phyloP scores from a whole-genome alignment of 2,888 invertebrate genomes.

The Melanargia galathea region DNA sequence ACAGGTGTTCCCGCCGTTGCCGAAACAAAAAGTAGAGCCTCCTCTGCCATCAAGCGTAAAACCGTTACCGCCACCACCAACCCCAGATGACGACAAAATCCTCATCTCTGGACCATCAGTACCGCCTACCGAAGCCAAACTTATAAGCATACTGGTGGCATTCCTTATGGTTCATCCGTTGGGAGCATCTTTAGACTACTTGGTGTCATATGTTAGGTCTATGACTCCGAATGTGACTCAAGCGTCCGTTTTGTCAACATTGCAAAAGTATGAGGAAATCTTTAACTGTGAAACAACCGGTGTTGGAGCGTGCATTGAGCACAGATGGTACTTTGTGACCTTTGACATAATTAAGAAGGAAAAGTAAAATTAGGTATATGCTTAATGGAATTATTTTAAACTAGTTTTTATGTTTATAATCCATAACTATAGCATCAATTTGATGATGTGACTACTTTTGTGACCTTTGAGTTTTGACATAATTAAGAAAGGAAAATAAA shows the following conservation, averaged over 20 bases:
- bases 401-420: too few relatives aligned
- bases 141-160: slow-evolving; percentile 67
- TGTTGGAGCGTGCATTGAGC: slow-evolving; percentile 58
- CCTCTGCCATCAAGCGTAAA: slow-evolving; percentile 43
- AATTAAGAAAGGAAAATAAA: too few relatives aligned
- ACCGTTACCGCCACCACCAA: slow-evolving; percentile 45
- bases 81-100: slow-evolving; percentile 46
- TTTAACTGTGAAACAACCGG: slow-evolving; percentile 53
- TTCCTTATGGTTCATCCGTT: slow-evolving; percentile 69
- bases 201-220: slow-evolving; percentile 63
- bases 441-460: too few relatives aligned
- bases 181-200: slow-evolving; percentile 63
- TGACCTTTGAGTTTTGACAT: too few relatives aligned
- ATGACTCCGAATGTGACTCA: slow-evolving; percentile 57
- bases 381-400: too few relatives aligned
- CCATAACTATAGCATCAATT: too few relatives aligned
- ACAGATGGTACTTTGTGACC: slow-evolving; percentile 59
- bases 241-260: slow-evolving; percentile 49
- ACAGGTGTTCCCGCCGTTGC: slow-evolving; percentile 44
- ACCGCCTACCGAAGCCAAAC: slow-evolving; percentile 60
- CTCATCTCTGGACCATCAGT: slow-evolving; percentile 43
- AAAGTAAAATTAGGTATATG: too few relatives aligned
- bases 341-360: slow-evolving; percentile 56
- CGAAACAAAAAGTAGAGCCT: slow-evolving; percentile 48
- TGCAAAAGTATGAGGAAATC: slow-evolving; percentile 60